A percentile compares a stretch with the other conserved stretches of the same genome.
phyloP scores from a whole-genome alignment of 2,797 vertebrate genomes.

The Ptychobarbus kaznakovi region DNA sequence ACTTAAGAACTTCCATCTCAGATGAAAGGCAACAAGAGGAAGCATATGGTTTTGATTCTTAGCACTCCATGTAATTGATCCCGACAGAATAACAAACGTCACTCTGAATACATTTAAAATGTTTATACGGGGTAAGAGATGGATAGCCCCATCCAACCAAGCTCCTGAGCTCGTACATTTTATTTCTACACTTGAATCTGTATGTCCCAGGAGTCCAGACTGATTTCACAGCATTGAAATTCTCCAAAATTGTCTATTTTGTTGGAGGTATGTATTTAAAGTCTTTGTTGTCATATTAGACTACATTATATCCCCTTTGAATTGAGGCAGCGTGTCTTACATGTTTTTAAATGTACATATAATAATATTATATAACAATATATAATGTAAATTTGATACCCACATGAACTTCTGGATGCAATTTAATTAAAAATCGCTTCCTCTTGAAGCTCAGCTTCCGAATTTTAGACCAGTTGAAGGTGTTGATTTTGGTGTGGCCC shows the following conservation, averaged over 20 bases:
- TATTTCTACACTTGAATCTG: conserved; percentile 6
- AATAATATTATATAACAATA: neutral
- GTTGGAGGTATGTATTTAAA: neutral
- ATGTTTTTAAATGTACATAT: neutral
- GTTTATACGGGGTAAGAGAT: conserved; percentile 18
- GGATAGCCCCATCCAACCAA: conserved; percentile 4
- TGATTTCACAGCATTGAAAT: conserved; percentile 20
- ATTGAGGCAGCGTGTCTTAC: neutral
- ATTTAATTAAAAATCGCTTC: conserved; percentile 95
- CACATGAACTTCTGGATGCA: conserved; percentile 94
- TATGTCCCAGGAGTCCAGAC: neutral
- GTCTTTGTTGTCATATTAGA: neutral
- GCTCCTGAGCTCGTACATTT: neutral
- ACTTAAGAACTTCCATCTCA: neutral
- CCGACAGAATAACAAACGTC: conserved; percentile 46
- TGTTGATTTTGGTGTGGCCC: conserved; percentile 96
- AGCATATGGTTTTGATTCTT: conserved; percentile 43
- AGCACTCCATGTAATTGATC: conserved; percentile 34
- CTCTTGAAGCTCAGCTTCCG: conserved; percentile 98
- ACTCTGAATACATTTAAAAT: conserved; percentile 30
- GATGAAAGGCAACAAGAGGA: neutral
- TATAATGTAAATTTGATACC: conserved; percentile 64
- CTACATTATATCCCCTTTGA: neutral
- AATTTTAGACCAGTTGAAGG: conserved; percentile 99
- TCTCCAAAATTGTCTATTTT: neutral